Evolutionary conservation across 2,797 vertebrate genomes (phyloP), one percentile per base, ranked within the genome.

Genomic region (Macropodus opercularis): DNA sequence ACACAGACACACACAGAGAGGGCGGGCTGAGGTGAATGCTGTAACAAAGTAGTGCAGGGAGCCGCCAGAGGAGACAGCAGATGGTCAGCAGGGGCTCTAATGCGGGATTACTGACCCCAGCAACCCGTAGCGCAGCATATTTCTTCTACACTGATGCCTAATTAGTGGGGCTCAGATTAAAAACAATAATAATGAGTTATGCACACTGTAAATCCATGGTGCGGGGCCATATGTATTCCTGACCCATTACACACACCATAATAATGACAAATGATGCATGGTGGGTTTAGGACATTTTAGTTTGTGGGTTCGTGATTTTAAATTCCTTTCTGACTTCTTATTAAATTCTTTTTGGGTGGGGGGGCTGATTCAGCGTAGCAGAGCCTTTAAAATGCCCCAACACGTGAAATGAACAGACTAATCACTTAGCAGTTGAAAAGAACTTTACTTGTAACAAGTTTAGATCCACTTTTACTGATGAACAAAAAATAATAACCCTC

Each of bases 11-110:
- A 49, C 35, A 26, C 40, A 54, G 31, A 19, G 18, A 15, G n/a
- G 78, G 80, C 72, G 78, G 79, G 78, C 70, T 58, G 84, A 85
- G 81, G 79, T 68, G 77, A 40, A 68, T 69, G 72, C 70, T 40
- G 81, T 53, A 77, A 85, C 72, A 89, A 91, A 91, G 71, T 92
- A 92, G 91, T 91, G 87, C 91, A 85, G 75, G 40, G 51, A 58
- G 72, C 31, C 3, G 35, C 35, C 35, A 36, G 6, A 72, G 77
- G 21, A 83, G 86, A 89, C 87, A 74, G 89, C 87, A 91, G 89
- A 92, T 90, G 91, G 91, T 86, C 88, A 63, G 53, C 69, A 69
- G 57, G 23, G 63, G 60, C 59, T 74, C 24, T 87, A 86, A 89
- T 86, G 88, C 75, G 87, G n/a, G 88, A 91, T 92, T 92, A 91